Evolutionary conservation across 35 echinoderm and acorn worm species (phyloP).

Genomic region (Ophioderma brevispina): DNA sequence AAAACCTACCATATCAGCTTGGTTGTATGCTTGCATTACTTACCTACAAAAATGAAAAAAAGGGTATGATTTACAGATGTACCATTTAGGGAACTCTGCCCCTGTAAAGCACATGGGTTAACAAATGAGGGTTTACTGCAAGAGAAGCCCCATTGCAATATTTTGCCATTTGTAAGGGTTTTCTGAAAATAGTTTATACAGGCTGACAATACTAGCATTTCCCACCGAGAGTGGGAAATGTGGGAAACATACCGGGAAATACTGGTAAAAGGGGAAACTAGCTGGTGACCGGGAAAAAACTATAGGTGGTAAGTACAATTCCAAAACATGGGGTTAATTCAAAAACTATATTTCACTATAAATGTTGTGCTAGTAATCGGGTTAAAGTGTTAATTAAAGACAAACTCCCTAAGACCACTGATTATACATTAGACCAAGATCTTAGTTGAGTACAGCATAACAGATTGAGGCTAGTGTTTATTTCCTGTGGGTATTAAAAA

Average conservation of each 20-base stretch:
- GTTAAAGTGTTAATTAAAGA: too few relatives aligned
- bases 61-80: not conserved
- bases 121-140: too few relatives aligned
- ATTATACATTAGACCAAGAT: not conserved
- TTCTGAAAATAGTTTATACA: not conserved
- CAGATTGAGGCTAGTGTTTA: not conserved
- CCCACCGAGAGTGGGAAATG: too few relatives aligned
- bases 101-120: too few relatives aligned
- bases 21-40: not conserved
- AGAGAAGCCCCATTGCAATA: not conserved
- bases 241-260: too few relatives aligned
- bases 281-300: too few relatives aligned
- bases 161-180: not conserved
- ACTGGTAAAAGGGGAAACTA: too few relatives aligned
- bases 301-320: too few relatives aligned
- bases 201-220: not conserved
- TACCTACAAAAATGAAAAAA: not conserved
- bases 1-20: conserved; percentile 58
- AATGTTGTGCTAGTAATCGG: too few relatives aligned
- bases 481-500: not conserved
- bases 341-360: too few relatives aligned
- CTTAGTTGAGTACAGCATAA: not conserved
- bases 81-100: not conserved
- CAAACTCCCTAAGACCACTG: too few relatives aligned
- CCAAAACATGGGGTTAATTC: too few relatives aligned